These are phyloP conservation scores for Spilarctia lutea DNA, from an alignment of 2,888 invertebrate genomes.

Conservation along the genomic window DNA sequence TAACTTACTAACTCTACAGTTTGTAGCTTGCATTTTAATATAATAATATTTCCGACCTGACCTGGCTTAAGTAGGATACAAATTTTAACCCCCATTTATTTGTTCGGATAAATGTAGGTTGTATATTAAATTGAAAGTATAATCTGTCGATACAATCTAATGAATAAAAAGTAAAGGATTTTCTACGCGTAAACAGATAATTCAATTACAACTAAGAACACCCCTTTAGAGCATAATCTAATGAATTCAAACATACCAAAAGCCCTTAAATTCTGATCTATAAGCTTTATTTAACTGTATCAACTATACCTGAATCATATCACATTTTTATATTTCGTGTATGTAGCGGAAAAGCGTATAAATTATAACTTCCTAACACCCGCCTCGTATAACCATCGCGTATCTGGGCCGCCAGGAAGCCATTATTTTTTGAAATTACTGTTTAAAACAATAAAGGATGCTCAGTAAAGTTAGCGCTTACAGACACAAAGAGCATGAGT, in stretches of 20 bases:
- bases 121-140: neutral
- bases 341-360: constrained; percentile 2
- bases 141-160: no score
- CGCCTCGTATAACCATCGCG: constrained; percentile 4
- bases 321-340: neutral
- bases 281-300: neutral
- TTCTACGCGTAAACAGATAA: neutral
- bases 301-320: neutral
- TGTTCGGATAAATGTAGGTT: neutral
- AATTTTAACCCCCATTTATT: neutral
- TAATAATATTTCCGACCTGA: neutral
- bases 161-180: neutral
- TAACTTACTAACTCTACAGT: neutral
- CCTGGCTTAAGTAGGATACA: neutral
- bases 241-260: neutral
- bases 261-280: neutral
- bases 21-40: neutral
- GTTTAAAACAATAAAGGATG: constrained; percentile 10
- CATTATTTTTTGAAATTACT: constrained; percentile 1
- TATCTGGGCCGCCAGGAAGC: constrained; percentile 14
- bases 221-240: no score
- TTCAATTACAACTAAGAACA: no score
- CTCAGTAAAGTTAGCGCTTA: constrained; percentile 21
- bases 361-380: constrained; percentile 14
- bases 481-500: constrained; percentile 10